Percentiles rank a stretch among this genome's conserved stretches.
These are phyloP conservation scores for Drosophila nigricruria DNA, from an alignment of 2,888 invertebrate species.

Conservation along the genomic window DNA sequence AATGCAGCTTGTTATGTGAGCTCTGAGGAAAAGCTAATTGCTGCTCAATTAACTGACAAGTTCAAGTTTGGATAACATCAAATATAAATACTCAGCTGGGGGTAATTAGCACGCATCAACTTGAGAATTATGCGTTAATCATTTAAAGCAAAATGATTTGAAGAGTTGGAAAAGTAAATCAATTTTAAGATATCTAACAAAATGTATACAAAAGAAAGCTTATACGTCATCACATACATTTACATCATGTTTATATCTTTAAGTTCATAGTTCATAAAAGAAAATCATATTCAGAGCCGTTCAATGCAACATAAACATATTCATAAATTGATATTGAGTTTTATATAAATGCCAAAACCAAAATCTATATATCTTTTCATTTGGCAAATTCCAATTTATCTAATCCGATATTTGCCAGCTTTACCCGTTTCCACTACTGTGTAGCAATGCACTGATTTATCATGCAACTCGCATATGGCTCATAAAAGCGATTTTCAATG, in stretches of 20 bases:
- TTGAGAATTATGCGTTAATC: neutral
- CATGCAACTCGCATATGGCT: slow-evolving; percentile 8
- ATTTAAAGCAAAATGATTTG: neutral
- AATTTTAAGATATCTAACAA: too few relatives aligned
- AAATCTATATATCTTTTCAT: neutral
- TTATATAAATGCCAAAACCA: neutral
- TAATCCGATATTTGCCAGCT: neutral
- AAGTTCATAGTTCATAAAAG: too few relatives aligned
- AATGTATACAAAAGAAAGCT: too few relatives aligned
- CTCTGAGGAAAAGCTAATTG: slow-evolving; percentile 15
- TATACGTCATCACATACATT: too few relatives aligned
- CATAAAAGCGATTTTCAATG: slow-evolving; percentile 25
- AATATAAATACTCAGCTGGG: neutral
- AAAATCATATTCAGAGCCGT: too few relatives aligned
- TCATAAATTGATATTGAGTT: neutral
- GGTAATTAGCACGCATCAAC: neutral
- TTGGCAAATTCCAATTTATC: neutral
- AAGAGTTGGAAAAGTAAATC: too few relatives aligned
- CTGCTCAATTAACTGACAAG: slow-evolving; percentile 16
- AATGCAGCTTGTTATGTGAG: neutral
- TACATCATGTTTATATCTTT: too few relatives aligned
- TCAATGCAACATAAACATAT: too few relatives aligned
- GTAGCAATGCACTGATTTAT: slow-evolving; percentile 4
- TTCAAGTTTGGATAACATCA: neutral
- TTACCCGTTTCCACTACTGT: neutral